Percentiles rank a stretch among this genome's conserved stretches.
These are phyloP conservation scores for Drosophila arizonae DNA, from an alignment of 1,140 invertebrate genomes.

Conservation along the genomic window DNA sequence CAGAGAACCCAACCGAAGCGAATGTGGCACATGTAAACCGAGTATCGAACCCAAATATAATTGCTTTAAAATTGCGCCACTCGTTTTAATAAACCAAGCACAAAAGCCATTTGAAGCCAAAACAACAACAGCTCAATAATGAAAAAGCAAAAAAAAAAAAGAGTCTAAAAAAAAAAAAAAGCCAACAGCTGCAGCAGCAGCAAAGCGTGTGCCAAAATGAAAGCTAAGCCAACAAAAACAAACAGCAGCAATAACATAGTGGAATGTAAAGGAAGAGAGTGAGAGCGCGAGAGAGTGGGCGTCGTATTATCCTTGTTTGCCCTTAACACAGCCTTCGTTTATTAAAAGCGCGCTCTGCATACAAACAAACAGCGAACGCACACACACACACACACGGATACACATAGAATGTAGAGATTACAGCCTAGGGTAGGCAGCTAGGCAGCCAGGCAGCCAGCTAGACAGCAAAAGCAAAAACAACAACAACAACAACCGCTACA, in stretches of 20 bases:
- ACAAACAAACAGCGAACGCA: slow-evolving; percentile 35
- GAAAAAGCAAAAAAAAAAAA: slow-evolving; percentile 39
- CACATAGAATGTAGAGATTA: slow-evolving; percentile 24
- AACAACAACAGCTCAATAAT: slow-evolving; percentile 20
- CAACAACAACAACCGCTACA: slow-evolving; percentile 34
- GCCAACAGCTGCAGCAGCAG: slow-evolving; percentile 7
- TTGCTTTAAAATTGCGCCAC: slow-evolving; percentile 71
- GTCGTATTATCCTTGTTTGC: slow-evolving; percentile 52
- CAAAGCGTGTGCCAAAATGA: slow-evolving; percentile 25
- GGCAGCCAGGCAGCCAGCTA: slow-evolving; percentile 24
- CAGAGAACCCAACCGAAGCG: slow-evolving; percentile 17
- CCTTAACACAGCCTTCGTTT: slow-evolving; percentile 42
- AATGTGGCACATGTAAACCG: background rate
- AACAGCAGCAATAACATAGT: slow-evolving; percentile 29
- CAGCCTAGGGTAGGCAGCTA: slow-evolving; percentile 27
- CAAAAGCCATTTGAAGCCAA: slow-evolving; percentile 40
- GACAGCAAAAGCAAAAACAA: slow-evolving; percentile 32
- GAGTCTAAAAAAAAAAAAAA: too few relatives aligned
- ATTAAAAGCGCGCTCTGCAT: slow-evolving; percentile 50
- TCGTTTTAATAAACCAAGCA: slow-evolving; percentile 65
- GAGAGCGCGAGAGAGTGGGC: slow-evolving; percentile 17
- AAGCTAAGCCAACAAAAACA: slow-evolving; percentile 22
- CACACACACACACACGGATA: background rate
- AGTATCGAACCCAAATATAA: slow-evolving; percentile 53
- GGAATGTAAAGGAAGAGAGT: background rate